A percentile compares a stretch with the other conserved stretches of the same genome.
phyloP scores from a whole-genome alignment of 2,113 vertebrate species.

The Hystrix cristata region DNA sequence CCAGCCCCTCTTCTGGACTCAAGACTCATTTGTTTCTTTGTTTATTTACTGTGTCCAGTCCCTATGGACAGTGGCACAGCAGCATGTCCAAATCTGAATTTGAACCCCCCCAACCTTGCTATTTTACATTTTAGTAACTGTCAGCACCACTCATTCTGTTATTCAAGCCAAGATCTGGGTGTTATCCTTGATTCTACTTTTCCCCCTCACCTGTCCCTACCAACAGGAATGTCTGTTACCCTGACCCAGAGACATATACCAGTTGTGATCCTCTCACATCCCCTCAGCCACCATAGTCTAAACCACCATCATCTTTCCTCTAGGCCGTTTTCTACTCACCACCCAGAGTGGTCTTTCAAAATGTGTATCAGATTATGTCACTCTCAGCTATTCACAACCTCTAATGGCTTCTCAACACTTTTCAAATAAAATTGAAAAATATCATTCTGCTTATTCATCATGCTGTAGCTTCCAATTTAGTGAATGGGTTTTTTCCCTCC shows the following conservation, averaged over 20 bases:
- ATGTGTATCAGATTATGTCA: neutral
- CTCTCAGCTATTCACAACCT: neutral
- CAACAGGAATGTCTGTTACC: neutral
- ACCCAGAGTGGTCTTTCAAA: neutral
- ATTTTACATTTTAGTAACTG: neutral
- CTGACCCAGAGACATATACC: neutral
- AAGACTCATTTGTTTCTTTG: neutral
- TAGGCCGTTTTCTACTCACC: neutral
- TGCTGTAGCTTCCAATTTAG: neutral
- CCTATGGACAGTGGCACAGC: neutral
- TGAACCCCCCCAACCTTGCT: neutral
- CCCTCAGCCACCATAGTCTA: neutral
- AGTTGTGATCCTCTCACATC: neutral
- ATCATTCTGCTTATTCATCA: neutral
- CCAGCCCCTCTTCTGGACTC: neutral
- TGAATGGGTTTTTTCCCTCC: neutral
- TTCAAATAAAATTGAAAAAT: conserved; percentile 39
- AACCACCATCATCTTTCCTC: neutral
- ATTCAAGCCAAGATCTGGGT: neutral
- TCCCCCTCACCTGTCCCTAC: neutral
- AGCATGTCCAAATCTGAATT: neutral
- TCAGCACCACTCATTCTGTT: neutral
- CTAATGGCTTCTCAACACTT: neutral
- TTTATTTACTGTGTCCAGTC: neutral
- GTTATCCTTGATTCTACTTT: neutral